A percentile compares a stretch with the other conserved stretches of the same genome.
These are phyloP conservation scores for Gryllus longicercus DNA, from an alignment of 2,888 invertebrate species.

Conservation along the genomic window DNA sequence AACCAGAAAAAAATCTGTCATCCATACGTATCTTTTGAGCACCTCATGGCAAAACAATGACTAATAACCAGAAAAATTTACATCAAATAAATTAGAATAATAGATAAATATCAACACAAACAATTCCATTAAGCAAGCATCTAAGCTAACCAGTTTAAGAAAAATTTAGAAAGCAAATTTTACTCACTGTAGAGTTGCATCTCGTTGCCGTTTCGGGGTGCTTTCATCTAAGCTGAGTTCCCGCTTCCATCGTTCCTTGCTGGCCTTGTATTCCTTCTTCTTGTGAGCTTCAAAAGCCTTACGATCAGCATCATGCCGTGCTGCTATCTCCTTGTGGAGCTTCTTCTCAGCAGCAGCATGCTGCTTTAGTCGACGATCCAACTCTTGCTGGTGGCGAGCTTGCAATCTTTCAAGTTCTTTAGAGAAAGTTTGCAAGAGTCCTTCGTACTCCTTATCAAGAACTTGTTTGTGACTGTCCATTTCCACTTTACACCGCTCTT, in stretches of 20 bases:
- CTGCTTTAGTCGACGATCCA: slow-evolving; percentile 65
- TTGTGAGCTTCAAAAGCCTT: slow-evolving; percentile 89
- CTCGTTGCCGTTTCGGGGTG: slow-evolving; percentile 85
- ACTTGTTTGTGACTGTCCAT: slow-evolving; percentile 94
- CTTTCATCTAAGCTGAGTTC: slow-evolving; percentile 88
- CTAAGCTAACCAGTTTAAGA: too few species aligned
- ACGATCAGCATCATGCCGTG: slow-evolving; percentile 85
- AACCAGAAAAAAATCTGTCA: too few species aligned
- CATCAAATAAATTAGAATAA: too few species aligned
- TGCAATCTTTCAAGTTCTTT: slow-evolving; percentile 87
- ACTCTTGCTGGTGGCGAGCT: slow-evolving; percentile 54
- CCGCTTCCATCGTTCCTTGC: slow-evolving; percentile 94
- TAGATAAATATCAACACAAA: too few species aligned
- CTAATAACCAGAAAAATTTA: too few species aligned
- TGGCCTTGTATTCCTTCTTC: slow-evolving; percentile 91
- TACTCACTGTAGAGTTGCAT: slow-evolving; percentile 77
- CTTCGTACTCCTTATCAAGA: slow-evolving; percentile 95
- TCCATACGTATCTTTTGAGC: too few species aligned
- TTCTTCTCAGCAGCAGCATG: slow-evolving; percentile 89
- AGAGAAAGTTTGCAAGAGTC: slow-evolving; percentile 83
- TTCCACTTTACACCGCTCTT: slow-evolving; percentile 93
- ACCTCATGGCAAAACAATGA: too few species aligned
- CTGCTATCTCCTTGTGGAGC: slow-evolving; percentile 83
- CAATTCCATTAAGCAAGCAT: too few species aligned
- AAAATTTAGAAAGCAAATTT: too few species aligned